Base-by-base conservation (phyloP, 2,113 vertebrate species). In the Eolophus roseicapilla region DNA sequence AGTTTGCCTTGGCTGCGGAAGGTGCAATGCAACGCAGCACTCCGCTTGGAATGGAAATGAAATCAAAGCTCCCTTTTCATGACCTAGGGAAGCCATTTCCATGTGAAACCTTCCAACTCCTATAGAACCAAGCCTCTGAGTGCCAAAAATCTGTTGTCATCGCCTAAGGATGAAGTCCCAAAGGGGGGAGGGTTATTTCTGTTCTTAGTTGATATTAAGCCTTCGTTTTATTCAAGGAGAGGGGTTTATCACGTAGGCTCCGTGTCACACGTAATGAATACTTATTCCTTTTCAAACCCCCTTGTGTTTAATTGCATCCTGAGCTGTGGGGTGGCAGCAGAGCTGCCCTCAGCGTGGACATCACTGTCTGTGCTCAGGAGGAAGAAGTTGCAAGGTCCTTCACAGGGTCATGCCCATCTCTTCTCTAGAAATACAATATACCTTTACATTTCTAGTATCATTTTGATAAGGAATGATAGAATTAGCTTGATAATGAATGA, bases 11-110 rank as follows among this genome's bases (percentile, higher is more conserved):
- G 70, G 70, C 50, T 1, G 18, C 35, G 24, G 50, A 47, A 20
- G 41, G 31, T 0, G 15, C 13, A 21, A 27, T 0, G 20, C 20
- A 17, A 28, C 0, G 0, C 23, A 28, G 65, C 35, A 7, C 29
- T 4, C 13, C 3, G 27, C 49, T 55, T 10, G 6, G 21, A 2
- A 1, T 3, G 46, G 76, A 4, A 52, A 43, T 4, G 6, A 39
- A 67, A 39, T 6, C 33, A 11, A 44, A 76, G 52, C 21, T n/a
- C 33, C 73, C 49, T 92, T 69, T 49, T 25, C 2, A 6, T 44
- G 85, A 65, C 76, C 67, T 5, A 7, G 25, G 47, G 46, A 44
- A 25, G 28, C 39, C 16, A 4, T 39, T 84, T 28, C 35, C 14
- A 11, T 0, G 20, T 14, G 43, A 78, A 82, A 5, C 59, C 52